Evolutionary conservation across 2,888 invertebrate species (phyloP), one percentile per base, ranked within the genome.

Genomic region (Argyresthia goedartella): DNA sequence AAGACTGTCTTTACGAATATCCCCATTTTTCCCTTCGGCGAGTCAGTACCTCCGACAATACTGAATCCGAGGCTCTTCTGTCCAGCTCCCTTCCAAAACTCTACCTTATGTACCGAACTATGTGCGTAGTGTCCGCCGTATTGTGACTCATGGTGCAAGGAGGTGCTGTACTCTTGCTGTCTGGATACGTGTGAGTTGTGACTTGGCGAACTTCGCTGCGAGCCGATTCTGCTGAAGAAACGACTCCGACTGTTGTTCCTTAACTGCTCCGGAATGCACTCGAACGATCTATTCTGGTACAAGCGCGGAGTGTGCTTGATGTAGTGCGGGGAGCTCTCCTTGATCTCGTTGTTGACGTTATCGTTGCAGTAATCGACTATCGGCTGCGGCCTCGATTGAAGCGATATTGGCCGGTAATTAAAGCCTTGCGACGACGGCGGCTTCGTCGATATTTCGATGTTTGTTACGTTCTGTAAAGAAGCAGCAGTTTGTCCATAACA

Each of bases 1-100:
- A 95, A 94, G 49, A 96, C 93, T 8, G 95, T 94, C 80, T 95
- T 94, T 6, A 96, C 94, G 74, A 93, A 95, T 72, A 96, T 95
- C 47, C 95, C 95, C 90, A 95, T 93, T 72, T 91, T 91, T 47
- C 95, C 95, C 76, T 93, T 93, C 0, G 95, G 93, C 2, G 95
- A 95, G 76, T 96, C 96, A 50, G 92, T 90, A 48, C 96, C 96
- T 51, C 96, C 96, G 35, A 96, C 96, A 62, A 96, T 95, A 71
- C 95, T 95, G 73, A 96, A 96, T 41, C 96, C 96, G 50, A 96
- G 88, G 52, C 95, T 95, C 75, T 95, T 95, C 64, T 93, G 92
- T 34, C 95, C 93, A 6, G 89, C 89, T 34, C 95, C 95, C 78
- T 96, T 96, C 80, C 92, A 91, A 72, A 94, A 94, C 53, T 90